Conservation (phyloP, 2,113 vertebrate species). For the Oxygymnocypris stewartii region DNA sequence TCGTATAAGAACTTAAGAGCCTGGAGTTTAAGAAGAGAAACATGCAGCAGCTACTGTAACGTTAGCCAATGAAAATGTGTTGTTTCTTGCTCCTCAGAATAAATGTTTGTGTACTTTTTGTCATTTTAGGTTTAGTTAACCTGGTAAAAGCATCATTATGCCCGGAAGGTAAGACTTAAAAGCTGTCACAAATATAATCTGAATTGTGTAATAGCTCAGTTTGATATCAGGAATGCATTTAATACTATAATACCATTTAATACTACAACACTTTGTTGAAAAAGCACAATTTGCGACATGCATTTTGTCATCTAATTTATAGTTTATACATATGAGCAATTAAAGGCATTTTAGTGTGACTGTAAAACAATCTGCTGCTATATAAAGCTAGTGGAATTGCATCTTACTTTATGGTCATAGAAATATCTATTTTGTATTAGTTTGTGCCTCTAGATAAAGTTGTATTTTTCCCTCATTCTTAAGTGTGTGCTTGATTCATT, state of each 20-base stretch:
- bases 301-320: no score
- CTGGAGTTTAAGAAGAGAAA: neutral
- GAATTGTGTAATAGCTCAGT: neutral
- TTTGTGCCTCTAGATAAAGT: no score
- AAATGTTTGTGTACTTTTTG: neutral
- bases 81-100: neutral
- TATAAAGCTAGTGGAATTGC: no score
- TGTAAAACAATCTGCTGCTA: no score
- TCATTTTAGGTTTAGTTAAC: conserved; percentile 71
- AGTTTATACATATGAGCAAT: no score
- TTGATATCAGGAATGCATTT: neutral
- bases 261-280: no score
- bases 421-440: no score
- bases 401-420: no score
- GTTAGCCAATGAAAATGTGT: neutral
- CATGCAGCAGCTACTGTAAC: neutral
- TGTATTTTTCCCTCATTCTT: no score
- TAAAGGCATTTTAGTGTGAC: no score
- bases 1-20: neutral
- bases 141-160: conserved; percentile 79
- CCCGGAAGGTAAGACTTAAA: conserved; percentile 84
- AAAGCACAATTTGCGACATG: no score
- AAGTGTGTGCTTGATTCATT: no score
- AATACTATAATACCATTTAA: neutral
- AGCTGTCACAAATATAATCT: neutral